Conservation (phyloP, 2,113 vertebrate species). For the Orthochromis indermauri region DNA sequence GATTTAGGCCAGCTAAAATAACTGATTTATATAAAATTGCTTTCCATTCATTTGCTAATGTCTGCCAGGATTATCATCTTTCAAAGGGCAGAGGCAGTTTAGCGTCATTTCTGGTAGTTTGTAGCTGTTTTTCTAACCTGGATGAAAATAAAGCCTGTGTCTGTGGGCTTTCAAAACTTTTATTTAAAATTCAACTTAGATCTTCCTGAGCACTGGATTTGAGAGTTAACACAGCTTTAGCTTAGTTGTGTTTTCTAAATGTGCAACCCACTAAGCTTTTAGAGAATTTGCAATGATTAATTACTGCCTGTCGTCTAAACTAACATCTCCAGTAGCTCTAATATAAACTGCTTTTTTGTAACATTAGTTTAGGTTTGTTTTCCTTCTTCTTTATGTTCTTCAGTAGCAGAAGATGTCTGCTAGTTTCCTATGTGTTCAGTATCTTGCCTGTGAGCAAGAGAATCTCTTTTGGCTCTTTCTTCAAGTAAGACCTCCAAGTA, state of each 20-base stretch:
- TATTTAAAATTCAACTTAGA: background rate
- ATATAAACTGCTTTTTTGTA: background rate
- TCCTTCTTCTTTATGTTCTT: background rate
- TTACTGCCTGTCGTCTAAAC: background rate
- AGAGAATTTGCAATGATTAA: background rate
- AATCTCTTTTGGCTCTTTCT: slow-evolving; percentile 16
- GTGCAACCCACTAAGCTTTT: background rate
- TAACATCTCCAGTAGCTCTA: background rate
- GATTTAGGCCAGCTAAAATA: background rate
- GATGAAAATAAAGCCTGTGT: background rate
- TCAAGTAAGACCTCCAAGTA: slow-evolving; percentile 51
- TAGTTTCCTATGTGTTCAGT: background rate
- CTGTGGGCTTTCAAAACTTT: background rate
- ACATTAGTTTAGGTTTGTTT: background rate
- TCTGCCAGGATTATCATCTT: background rate
- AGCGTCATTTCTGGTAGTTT: slow-evolving; percentile 1
- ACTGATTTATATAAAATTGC: background rate
- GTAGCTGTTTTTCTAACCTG: background rate
- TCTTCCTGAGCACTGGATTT: background rate
- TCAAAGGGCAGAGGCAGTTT: background rate
- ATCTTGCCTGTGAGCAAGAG: background rate
- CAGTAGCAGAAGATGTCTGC: background rate
- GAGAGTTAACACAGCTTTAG: background rate
- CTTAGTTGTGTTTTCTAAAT: background rate
- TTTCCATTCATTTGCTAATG: background rate